These are phyloP conservation scores for Synergus umbraculus DNA, from an alignment of 2,888 invertebrate genomes.

Conservation along the genomic window DNA sequence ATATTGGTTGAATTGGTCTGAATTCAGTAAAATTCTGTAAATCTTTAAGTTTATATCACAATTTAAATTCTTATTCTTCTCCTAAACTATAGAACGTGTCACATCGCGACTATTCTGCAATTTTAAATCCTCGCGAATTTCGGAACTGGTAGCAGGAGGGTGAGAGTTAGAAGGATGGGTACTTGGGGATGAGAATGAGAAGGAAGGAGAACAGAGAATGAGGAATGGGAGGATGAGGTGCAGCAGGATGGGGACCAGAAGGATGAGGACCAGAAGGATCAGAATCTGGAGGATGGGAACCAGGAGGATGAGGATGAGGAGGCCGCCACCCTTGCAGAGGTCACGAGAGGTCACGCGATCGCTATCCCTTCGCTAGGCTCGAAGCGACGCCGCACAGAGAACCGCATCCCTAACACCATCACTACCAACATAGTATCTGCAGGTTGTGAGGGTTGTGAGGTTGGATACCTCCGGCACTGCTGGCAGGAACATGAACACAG, in stretches of 20 bases:
- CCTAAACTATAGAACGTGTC: neutral
- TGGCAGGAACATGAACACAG: slow-evolving; percentile 51
- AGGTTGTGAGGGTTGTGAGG: slow-evolving; percentile 12
- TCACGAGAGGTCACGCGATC: slow-evolving; percentile 66
- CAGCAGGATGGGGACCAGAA: slow-evolving; percentile 4
- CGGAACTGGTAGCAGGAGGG: neutral
- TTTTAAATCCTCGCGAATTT: neutral
- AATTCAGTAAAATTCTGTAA: too few relatives aligned
- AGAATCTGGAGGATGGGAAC: neutral
- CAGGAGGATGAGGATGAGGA: slow-evolving; percentile 11
- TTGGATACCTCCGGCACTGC: slow-evolving; percentile 46
- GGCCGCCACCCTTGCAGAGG: slow-evolving; percentile 49
- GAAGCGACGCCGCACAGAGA: slow-evolving; percentile 38
- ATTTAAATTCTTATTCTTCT: too few relatives aligned
- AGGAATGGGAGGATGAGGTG: neutral
- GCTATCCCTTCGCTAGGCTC: slow-evolving; percentile 58
- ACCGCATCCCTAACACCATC: slow-evolving; percentile 43
- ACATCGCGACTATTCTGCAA: neutral
- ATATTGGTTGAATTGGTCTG: too few relatives aligned
- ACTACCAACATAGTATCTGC: slow-evolving; percentile 52
- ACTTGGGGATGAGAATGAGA: neutral
- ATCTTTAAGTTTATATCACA: too few relatives aligned
- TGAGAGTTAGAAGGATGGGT: neutral
- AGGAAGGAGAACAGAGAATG: neutral
- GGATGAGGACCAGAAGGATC: slow-evolving; percentile 3